Base-by-base conservation (phyloP, 2,888 invertebrate species). In the Drosophila sordidula region DNA sequence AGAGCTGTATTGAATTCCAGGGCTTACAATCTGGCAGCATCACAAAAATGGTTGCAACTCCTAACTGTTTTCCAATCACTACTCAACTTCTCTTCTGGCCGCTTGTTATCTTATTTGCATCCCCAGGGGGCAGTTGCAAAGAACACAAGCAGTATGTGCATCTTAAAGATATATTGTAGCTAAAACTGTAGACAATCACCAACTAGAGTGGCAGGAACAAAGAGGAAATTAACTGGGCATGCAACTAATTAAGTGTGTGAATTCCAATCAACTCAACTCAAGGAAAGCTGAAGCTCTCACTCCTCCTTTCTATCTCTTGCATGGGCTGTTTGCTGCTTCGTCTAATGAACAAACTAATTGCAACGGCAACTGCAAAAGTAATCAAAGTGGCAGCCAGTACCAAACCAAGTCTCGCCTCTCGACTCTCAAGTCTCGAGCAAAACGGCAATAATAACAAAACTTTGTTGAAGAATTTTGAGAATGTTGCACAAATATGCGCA, bases 281-380 rank as follows among this genome's bases (percentile, higher is more conserved):
- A 67, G 59, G 52, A 64, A 55, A 65, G 61, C 11, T 29, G 22
- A 34, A 32, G 38, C 42, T 54, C 54, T 32, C 5, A 6, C 45
- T 42, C 25, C 22, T n/a, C 14, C 51, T 54, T 36, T 26, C 46
- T 70, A 50, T 64, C 64, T 75, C 54, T 54, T n/a, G 39, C 59
- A 64, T 70, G 67, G 49, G 66, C 63, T 74, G 69, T 59, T 70
- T 72, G 70, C 59, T 78, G 84, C 73, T 71, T 73, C 71, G 68
- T 80, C 87, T 87, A 87, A 87, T 87, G 87, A 88, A 87, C 85
- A 88, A 87, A 87, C 88, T 88, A 87, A 87, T 88, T 87, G 87
- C 88, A 88, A 80, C 80, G 75, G 82, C 77, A 84, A 75, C 76
- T 77, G 76, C 84, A 87, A 81, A 87, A 82, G 74, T 80, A 78